Evolutionary conservation across 2,113 vertebrate species (phyloP).

Genomic region (Chunga burmeisteri): DNA sequence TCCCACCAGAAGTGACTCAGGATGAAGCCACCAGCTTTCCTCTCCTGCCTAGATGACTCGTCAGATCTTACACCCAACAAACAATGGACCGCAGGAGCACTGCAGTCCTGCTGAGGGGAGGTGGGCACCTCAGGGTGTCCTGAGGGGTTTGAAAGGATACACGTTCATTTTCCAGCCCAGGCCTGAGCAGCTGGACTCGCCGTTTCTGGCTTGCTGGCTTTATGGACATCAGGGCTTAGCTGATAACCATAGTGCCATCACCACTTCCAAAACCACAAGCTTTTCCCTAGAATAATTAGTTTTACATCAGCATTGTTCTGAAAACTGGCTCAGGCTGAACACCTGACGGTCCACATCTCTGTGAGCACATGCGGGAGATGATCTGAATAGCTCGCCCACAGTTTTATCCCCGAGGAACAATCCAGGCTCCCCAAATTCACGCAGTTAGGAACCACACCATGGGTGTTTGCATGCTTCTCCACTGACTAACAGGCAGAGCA

Average conservation of each 20-base stretch:
- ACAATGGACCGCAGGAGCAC: fast-evolving
- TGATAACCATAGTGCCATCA: neutral
- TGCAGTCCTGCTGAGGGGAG: neutral
- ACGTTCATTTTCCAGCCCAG: neutral
- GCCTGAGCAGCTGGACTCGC: fast-evolving
- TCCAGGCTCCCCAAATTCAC: neutral
- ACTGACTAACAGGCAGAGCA: neutral
- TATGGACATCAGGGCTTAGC: neutral
- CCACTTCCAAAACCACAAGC: neutral
- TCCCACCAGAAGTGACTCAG: neutral
- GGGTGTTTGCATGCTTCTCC: fast-evolving
- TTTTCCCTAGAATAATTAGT: neutral
- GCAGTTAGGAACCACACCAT: fast-evolving
- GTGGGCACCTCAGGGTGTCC: fast-evolving
- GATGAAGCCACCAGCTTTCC: neutral
- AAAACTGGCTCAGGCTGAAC: neutral
- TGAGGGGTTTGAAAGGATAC: neutral
- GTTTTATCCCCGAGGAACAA: neutral
- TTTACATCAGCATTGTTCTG: neutral
- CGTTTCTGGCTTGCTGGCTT: neutral
- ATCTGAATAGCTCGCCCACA: fast-evolving
- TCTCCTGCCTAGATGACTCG: neutral
- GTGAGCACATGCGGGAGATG: neutral
- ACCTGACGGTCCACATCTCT: neutral
- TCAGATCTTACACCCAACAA: neutral